Conservation (phyloP, 64 coral and sea anemone species). For the Hydrozoanthus tunicans region DNA sequence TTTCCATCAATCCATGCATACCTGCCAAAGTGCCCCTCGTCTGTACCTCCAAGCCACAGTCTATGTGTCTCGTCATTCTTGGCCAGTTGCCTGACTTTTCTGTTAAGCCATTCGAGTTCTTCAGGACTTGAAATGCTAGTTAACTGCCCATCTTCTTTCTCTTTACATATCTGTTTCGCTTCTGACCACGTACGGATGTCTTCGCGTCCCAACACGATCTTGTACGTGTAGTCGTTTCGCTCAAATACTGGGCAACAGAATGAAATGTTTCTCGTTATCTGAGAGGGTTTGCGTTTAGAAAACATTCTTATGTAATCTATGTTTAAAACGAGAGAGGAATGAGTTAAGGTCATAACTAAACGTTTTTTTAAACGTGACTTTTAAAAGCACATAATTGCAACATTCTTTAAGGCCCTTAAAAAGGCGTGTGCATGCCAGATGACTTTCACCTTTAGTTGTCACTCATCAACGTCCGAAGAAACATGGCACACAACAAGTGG, state of each 20-base stretch:
- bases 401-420: too few relatives aligned
- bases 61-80: neutral
- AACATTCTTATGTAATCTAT: too few relatives aligned
- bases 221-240: constrained; percentile 7
- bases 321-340: too few relatives aligned
- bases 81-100: neutral
- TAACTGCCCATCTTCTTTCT: neutral
- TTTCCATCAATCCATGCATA: constrained; percentile 13
- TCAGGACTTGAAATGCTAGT: neutral
- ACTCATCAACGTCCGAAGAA: too few relatives aligned
- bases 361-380: too few relatives aligned
- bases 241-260: constrained; percentile 20
- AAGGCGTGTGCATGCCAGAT: too few relatives aligned
- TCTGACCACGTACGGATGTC: constrained; percentile 21
- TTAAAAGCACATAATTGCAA: too few relatives aligned
- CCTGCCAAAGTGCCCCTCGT: neutral
- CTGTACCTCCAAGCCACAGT: constrained; percentile 19
- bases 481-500: too few relatives aligned
- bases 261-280: neutral
- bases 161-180: constrained; percentile 1
- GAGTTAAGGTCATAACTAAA: too few relatives aligned
- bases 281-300: too few relatives aligned
- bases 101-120: constrained; percentile 15
- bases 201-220: neutral
- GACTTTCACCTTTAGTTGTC: too few relatives aligned